Conservation (phyloP, 30 jellyfish, hydroid and myxozoan genomes). For the Rhopilema esculentum region DNA sequence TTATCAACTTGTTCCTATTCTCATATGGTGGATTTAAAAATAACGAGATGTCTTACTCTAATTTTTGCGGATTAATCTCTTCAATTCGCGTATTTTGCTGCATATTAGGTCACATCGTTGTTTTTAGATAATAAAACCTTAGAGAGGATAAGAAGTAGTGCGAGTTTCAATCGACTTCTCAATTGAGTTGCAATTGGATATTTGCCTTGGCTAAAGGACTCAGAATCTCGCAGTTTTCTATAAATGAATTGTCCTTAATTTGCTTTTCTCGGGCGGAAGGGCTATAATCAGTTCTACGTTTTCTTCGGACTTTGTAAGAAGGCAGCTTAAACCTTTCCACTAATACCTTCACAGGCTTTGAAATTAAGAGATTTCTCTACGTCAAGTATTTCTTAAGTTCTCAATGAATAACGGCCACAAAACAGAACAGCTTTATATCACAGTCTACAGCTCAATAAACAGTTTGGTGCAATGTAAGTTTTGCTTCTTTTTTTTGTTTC, state of each 20-base stretch:
- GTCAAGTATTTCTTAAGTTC: slow-evolving; percentile 1
- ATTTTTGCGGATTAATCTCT: neutral
- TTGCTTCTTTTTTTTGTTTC: neutral
- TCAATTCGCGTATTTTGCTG: neutral
- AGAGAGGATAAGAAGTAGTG: neutral
- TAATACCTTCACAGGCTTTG: slow-evolving; percentile 16
- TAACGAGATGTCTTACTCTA: neutral
- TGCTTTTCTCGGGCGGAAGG: slow-evolving; percentile 12
- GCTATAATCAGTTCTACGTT: neutral
- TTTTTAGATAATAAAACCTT: neutral
- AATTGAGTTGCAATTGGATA: neutral
- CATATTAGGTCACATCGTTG: neutral
- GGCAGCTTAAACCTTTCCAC: neutral
- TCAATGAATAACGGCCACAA: neutral
- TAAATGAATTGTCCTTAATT: neutral
- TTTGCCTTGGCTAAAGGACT: neutral
- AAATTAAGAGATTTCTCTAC: slow-evolving; percentile 1
- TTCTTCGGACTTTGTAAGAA: neutral
- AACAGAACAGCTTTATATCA: neutral
- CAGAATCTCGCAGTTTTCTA: neutral
- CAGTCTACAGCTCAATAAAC: neutral
- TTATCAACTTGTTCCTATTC: no score
- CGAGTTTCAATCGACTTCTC: neutral
- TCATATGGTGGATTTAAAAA: neutral
- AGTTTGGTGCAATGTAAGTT: neutral